Percentiles rank a stretch among this genome's conserved stretches.
These are phyloP conservation scores for Myopa tessellatipennis DNA, from an alignment of 2,888 invertebrate genomes.

Conservation along the genomic window DNA sequence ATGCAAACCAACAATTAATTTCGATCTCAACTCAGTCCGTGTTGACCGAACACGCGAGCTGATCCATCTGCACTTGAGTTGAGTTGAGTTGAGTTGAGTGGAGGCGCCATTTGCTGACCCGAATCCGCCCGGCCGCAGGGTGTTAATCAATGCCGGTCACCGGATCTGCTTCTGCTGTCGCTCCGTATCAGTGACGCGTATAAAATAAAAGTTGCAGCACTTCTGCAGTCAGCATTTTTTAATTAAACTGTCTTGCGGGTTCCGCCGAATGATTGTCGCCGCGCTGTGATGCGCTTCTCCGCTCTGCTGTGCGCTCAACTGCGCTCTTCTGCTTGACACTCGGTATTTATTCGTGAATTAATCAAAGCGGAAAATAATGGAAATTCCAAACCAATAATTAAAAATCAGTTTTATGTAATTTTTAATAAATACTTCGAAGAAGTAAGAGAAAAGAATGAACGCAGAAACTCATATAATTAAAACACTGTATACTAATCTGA, in stretches of 20 bases:
- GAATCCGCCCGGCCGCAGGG: background rate
- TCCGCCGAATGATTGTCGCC: conserved; percentile 5
- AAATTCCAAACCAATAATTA: background rate
- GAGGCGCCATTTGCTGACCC: background rate
- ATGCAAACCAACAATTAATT: conserved; percentile 29
- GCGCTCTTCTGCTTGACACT: background rate
- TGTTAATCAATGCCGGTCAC: conserved; percentile 12
- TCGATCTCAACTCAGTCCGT: too few relatives aligned
- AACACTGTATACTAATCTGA: background rate
- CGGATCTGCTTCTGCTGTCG: background rate
- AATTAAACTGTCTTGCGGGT: conserved; percentile 22
- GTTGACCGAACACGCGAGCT: too few relatives aligned
- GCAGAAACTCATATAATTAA: background rate
- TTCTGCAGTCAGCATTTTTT: conserved; percentile 4
- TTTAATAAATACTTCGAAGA: background rate
- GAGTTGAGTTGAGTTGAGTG: background rate
- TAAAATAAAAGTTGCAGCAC: conserved; percentile 32
- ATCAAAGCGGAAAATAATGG: conserved; percentile 27
- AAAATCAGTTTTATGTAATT: background rate
- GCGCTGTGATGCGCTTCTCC: background rate
- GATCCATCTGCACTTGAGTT: conserved; percentile 19
- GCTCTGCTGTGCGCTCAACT: background rate
- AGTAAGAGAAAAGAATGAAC: background rate
- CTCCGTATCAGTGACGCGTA: conserved; percentile 7
- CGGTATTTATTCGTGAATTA: conserved; percentile 2